These are phyloP conservation scores for Siderastrea siderea DNA, from an alignment of 92 coral and sea anemone genomes.

Conservation along the genomic window DNA sequence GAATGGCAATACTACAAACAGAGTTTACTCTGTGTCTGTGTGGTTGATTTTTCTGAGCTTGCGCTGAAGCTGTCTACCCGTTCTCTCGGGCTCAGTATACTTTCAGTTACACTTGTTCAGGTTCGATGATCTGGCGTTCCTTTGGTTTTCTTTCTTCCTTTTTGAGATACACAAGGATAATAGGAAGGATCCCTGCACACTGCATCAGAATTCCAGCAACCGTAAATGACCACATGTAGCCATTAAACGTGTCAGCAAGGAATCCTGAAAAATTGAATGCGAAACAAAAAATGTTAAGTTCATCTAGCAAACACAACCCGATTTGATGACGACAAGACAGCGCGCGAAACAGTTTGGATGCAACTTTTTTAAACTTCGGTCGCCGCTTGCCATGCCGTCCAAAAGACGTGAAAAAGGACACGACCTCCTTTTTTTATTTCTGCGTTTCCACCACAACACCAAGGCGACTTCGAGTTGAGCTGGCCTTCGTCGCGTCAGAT, in stretches of 20 bases:
- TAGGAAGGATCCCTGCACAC: conserved; percentile 32
- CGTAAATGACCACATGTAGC: conserved; percentile 31
- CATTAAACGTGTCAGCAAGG: conserved; percentile 20
- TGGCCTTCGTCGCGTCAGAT: no score
- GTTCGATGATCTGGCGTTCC: not conserved
- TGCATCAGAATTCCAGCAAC: conserved; percentile 41
- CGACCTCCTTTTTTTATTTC: no score
- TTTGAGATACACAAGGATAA: conserved; percentile 16
- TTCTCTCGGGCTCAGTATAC: no score
- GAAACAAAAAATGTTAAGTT: not conserved
- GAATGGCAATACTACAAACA: no score
- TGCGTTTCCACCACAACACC: no score
- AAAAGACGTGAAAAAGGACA: no score
- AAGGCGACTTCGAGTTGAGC: no score
- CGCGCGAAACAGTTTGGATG: no score
- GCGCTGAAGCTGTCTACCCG: not conserved
- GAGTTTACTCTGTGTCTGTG: no score
- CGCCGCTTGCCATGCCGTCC: no score
- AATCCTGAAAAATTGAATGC: conserved; percentile 7
- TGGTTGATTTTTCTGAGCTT: not conserved
- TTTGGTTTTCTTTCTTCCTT: not conserved
- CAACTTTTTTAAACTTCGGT: no score
- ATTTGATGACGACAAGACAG: no score
- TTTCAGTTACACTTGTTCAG: not conserved
- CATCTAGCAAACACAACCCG: not conserved